Percentiles rank a stretch among this genome's conserved stretches.
These are phyloP conservation scores for Larimichthys polyactis DNA, from an alignment of 2,113 vertebrate genomes.

Conservation along the genomic window DNA sequence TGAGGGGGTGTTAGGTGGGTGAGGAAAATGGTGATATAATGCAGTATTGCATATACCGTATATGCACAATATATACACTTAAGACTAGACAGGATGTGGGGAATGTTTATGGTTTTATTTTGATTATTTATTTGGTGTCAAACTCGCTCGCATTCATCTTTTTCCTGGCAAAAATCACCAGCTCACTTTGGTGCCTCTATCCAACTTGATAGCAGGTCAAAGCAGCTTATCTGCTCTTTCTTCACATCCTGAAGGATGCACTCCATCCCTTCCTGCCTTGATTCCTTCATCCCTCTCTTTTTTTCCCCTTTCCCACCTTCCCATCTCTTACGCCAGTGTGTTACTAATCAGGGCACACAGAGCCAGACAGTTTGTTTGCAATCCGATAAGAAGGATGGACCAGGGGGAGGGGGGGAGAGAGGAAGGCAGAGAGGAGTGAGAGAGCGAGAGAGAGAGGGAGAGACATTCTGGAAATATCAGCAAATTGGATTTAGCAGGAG, in stretches of 20 bases:
- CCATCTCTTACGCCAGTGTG: conserved; percentile 38
- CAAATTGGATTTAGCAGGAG: conserved; percentile 75
- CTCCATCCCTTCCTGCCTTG: conserved; percentile 8
- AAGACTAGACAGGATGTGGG: neutral
- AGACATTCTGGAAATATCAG: conserved; percentile 68
- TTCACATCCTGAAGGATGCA: conserved; percentile 31
- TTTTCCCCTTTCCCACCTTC: conserved; percentile 1
- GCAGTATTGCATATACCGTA: neutral
- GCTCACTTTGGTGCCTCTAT: neutral
- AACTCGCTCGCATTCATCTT: neutral
- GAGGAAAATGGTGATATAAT: conserved; percentile 27
- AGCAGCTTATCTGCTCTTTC: conserved; percentile 29
- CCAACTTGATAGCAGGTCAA: conserved; percentile 8
- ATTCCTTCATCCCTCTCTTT: conserved; percentile 9
- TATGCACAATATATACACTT: neutral
- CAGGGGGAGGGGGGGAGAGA: neutral
- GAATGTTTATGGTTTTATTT: neutral
- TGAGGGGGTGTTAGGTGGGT: neutral
- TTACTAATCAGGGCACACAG: conserved; percentile 58
- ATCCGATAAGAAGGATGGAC: conserved; percentile 65
- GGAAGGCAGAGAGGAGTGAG: neutral
- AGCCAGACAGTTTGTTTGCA: conserved; percentile 72
- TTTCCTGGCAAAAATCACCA: neutral
- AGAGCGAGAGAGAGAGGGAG: neutral
- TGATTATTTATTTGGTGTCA: neutral